Evolutionary conservation across 2,113 vertebrate genomes (phyloP).

Genomic region (Enhydra lutris): DNA sequence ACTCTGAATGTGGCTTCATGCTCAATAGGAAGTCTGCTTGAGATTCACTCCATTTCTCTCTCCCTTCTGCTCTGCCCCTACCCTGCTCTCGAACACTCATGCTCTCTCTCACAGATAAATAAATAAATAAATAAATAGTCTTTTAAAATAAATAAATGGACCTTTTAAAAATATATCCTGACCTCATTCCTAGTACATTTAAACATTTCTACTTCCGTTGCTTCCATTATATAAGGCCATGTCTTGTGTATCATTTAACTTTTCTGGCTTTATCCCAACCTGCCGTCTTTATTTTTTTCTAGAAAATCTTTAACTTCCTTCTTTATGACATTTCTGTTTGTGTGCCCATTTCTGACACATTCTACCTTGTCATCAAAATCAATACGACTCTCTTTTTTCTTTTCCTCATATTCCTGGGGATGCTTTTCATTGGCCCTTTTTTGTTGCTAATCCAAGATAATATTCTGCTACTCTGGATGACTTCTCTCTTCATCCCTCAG

Average conservation of each 20-base stretch:
- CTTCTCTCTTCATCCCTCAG: not conserved
- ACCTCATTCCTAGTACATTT: not conserved
- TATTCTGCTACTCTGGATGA: not conserved
- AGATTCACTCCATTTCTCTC: not conserved
- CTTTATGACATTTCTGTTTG: not conserved
- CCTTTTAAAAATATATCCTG: not conserved
- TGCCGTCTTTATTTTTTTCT: not conserved
- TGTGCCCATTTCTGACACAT: not conserved
- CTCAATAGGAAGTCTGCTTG: not conserved
- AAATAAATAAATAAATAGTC: not conserved
- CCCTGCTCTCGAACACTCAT: accelerated
- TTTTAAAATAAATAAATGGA: not conserved
- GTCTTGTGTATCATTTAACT: not conserved
- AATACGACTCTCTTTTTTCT: not conserved
- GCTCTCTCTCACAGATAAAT: not conserved
- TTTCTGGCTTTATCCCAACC: not conserved
- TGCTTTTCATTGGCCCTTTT: not conserved
- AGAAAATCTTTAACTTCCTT: not conserved
- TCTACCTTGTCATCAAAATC: not conserved
- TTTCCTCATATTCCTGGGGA: not conserved
- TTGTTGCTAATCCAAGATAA: not conserved
- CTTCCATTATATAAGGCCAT: not conserved
- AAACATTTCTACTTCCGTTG: not conserved
- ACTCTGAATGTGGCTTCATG: not conserved
- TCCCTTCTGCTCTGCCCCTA: not conserved